A percentile compares a stretch with the other conserved stretches of the same genome.
These are phyloP conservation scores for Iselma pallidipennis DNA, from an alignment of 2,888 invertebrate genomes.

Conservation along the genomic window DNA sequence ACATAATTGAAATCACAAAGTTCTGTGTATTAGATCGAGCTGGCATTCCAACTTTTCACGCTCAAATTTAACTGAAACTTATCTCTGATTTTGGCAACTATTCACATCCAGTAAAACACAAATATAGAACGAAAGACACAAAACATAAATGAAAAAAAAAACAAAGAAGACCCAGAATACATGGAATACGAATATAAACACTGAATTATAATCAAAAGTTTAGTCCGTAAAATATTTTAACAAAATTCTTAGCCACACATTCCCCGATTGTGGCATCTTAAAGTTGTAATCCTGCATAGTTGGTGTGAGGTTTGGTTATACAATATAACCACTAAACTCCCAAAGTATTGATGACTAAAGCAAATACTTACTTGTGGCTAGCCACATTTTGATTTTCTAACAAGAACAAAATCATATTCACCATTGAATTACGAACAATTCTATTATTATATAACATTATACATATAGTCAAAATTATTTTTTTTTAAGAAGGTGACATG, in stretches of 20 bases:
- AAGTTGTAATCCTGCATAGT: conserved; percentile 29
- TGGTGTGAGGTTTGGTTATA: conserved; percentile 23
- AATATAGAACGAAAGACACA: neutral
- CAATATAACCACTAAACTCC: conserved; percentile 27
- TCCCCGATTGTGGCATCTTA: conserved; percentile 28
- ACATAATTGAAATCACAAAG: conserved; percentile 41
- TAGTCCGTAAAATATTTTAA: neutral
- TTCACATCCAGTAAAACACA: neutral
- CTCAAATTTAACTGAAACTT: conserved; percentile 19
- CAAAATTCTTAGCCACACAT: conserved; percentile 28
- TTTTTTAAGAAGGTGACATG: neutral
- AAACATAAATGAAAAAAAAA: neutral
- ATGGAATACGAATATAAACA: neutral
- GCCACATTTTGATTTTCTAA: conserved; percentile 19
- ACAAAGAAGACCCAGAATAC: neutral
- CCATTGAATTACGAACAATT: too few relatives aligned
- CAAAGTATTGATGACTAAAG: conserved; percentile 31
- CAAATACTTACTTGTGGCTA: conserved; percentile 31
- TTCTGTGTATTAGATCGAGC: conserved; percentile 35
- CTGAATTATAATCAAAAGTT: neutral
- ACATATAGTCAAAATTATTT: too few relatives aligned
- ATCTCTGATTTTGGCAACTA: conserved; percentile 12
- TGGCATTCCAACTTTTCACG: conserved; percentile 29
- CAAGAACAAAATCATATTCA: neutral
- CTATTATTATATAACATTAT: too few relatives aligned